Evolutionary conservation across 2,113 vertebrate genomes (phyloP).

Genomic region (Lophotis ruficrista): DNA sequence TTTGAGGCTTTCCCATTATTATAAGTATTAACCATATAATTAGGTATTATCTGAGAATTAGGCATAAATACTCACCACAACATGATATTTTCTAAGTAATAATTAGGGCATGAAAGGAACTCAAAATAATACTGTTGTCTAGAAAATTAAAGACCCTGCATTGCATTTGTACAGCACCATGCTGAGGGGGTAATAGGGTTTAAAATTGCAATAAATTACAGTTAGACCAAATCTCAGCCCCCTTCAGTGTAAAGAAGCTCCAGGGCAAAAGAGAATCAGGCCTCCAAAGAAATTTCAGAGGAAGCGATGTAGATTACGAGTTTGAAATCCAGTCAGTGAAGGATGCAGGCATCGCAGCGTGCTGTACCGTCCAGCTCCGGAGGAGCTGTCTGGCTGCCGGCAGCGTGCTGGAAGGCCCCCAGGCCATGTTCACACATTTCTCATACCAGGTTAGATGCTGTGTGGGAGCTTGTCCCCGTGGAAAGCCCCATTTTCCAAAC

Average conservation of each 20-base stretch:
- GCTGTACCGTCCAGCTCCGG: not conserved
- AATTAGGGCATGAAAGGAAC: constrained; percentile 54
- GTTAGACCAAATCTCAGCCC: not conserved
- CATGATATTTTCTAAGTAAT: constrained; percentile 50
- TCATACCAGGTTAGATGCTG: not conserved
- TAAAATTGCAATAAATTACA: constrained; percentile 26
- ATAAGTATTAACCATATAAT: constrained; percentile 44
- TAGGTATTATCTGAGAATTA: constrained; percentile 60
- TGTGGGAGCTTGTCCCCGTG: not conserved
- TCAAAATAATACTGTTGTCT: constrained; percentile 56
- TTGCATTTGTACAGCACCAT: not conserved
- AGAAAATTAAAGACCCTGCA: constrained; percentile 34
- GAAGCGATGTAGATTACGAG: not conserved
- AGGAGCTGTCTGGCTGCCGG: not conserved
- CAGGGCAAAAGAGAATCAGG: not conserved
- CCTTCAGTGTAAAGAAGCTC: not conserved
- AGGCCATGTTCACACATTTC: not conserved
- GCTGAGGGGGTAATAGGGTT: constrained; percentile 49
- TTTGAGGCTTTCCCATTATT: constrained; percentile 41
- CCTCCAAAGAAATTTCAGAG: not conserved
- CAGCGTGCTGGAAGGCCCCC: not conserved
- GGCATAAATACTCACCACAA: constrained; percentile 54
- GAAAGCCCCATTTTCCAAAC: not conserved
- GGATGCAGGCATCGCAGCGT: no score
- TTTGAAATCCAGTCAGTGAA: not conserved